Conservation (phyloP, 2,888 invertebrate genomes). For the Gortyna flavago region DNA sequence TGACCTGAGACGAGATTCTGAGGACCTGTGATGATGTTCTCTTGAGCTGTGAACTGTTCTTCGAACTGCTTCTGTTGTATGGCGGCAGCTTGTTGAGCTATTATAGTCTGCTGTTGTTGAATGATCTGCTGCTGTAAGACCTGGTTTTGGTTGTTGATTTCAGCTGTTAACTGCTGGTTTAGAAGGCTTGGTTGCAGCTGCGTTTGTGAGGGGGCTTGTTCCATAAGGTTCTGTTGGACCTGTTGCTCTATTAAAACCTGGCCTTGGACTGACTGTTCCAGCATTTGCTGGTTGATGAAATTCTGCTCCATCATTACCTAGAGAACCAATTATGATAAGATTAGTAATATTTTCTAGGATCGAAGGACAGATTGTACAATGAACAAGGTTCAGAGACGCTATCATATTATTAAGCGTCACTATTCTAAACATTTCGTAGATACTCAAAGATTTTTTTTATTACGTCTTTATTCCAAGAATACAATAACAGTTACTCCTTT, state of each 20-base stretch:
- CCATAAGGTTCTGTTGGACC: constrained; percentile 76
- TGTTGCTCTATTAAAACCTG: constrained; percentile 83
- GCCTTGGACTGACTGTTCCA: constrained; percentile 83
- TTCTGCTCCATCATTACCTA: constrained; percentile 87
- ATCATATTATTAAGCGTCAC: background rate
- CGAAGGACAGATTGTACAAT: background rate
- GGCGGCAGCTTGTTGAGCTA: constrained; percentile 86
- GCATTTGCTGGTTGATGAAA: constrained; percentile 86
- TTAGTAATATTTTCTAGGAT: background rate
- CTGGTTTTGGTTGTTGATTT: constrained; percentile 86
- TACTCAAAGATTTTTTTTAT: background rate
- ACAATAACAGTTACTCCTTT: background rate
- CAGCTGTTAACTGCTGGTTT: constrained; percentile 83
- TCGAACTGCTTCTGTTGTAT: constrained; percentile 87
- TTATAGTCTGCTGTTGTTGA: constrained; percentile 86
- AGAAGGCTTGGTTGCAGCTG: constrained; percentile 80
- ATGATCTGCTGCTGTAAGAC: constrained; percentile 89
- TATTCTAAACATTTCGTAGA: background rate
- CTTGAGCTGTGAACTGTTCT: constrained; percentile 82
- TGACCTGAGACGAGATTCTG: constrained; percentile 84
- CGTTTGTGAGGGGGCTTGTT: constrained; percentile 76
- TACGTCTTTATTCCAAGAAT: background rate
- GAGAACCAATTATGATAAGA: background rate
- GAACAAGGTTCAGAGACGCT: background rate
- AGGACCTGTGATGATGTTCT: constrained; percentile 79